phyloP scores from a whole-genome alignment of 2,797 vertebrate species.

The Poecilia velifera region DNA sequence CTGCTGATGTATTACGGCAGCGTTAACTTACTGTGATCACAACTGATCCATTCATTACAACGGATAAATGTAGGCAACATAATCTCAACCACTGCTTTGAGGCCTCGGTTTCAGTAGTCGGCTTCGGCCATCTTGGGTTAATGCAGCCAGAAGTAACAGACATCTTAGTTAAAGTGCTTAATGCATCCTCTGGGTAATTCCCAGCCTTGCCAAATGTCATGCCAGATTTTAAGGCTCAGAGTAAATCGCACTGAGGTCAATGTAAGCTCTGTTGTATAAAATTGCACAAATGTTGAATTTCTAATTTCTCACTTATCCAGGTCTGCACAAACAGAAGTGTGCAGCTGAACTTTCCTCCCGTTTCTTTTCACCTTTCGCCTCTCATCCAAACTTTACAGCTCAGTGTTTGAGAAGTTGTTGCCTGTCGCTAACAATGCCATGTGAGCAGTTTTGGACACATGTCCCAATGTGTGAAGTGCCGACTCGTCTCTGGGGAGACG shows the following conservation, averaged over 20 bases:
- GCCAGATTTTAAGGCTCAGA: slow-evolving; percentile 1
- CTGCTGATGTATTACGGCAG: slow-evolving; percentile 10
- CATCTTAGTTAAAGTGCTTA: slow-evolving; percentile 6
- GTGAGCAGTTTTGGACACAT: background rate
- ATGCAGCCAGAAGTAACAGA: slow-evolving; percentile 8
- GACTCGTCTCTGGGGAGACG: background rate
- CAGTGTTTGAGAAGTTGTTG: background rate
- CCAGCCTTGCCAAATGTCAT: background rate
- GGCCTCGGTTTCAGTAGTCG: background rate
- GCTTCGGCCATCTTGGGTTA: background rate
- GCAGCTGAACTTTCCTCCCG: background rate
- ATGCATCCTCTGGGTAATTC: slow-evolving; percentile 1
- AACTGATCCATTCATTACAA: background rate
- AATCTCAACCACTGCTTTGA: background rate
- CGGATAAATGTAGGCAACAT: background rate
- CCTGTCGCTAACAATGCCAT: background rate
- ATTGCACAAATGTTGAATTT: background rate
- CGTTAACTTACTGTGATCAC: background rate
- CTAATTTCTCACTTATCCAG: background rate
- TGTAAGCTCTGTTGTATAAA: background rate
- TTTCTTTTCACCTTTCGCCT: background rate
- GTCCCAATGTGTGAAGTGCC: background rate
- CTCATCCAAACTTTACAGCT: background rate
- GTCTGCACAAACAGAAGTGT: background rate
- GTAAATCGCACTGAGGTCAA: background rate